Percentiles rank a stretch among this genome's conserved stretches.
Evolutionary conservation across 2,797 vertebrate species (phyloP).

Genomic region (Gastrophryne carolinensis): DNA sequence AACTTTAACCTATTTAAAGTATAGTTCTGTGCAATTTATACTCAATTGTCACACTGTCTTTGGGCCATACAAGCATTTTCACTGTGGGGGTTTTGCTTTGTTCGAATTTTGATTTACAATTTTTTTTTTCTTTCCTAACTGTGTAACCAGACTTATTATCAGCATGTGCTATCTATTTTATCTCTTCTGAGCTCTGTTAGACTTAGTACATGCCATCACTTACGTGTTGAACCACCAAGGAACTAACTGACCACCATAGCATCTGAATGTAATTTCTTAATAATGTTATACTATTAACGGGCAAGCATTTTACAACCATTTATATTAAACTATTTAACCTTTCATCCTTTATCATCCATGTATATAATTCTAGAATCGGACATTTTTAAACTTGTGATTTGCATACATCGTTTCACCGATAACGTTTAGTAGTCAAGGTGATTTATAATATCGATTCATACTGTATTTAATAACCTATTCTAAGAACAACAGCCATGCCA

Average conservation of each 20-base stretch:
- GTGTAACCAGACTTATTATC: not conserved
- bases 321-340: slow-evolving; percentile 38
- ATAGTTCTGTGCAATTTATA: slow-evolving; percentile 19
- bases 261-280: slow-evolving; percentile 50
- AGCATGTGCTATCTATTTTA: slow-evolving; percentile 37
- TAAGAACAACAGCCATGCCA: not conserved
- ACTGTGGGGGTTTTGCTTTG: slow-evolving; percentile 12
- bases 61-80: not conserved
- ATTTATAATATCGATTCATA: not conserved
- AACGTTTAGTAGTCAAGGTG: not conserved
- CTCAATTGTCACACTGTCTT: not conserved
- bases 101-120: not conserved
- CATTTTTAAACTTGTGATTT: slow-evolving; percentile 22
- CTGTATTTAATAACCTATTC: slow-evolving; percentile 10
- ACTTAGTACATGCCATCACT: slow-evolving; percentile 4
- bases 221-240: not conserved
- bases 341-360: slow-evolving; percentile 20
- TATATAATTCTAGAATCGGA: slow-evolving; percentile 8
- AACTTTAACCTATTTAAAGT: not conserved
- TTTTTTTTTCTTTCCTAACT: not conserved
- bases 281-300: slow-evolving; percentile 23
- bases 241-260: slow-evolving; percentile 43
- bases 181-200: not conserved
- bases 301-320: slow-evolving; percentile 31
- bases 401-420: not conserved